These are phyloP conservation scores for Oplegnathus fasciatus DNA, from an alignment of 2,113 vertebrate species.

Conservation along the genomic window DNA sequence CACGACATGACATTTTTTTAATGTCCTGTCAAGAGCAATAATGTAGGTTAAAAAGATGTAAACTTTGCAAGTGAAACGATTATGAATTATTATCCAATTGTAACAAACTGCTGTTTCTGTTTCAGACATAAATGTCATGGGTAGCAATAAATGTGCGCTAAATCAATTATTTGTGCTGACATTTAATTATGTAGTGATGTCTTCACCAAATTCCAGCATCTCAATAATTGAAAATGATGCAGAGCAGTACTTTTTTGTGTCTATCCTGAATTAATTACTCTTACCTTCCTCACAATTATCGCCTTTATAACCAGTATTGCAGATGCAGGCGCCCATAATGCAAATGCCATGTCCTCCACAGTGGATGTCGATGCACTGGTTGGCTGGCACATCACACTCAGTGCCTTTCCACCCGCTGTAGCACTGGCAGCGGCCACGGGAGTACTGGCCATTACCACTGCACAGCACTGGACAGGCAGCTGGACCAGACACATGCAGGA, in stretches of 20 bases:
- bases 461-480: slow-evolving; percentile 96
- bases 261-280: neutral
- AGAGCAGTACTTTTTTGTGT: neutral
- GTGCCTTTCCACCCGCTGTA: slow-evolving; percentile 99
- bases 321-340: slow-evolving; percentile 94
- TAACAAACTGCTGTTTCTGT: slow-evolving; percentile 1
- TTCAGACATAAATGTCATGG: slow-evolving; percentile 10
- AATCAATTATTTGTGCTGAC: slow-evolving; percentile 18
- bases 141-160: neutral
- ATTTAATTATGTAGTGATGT: neutral
- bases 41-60: neutral
- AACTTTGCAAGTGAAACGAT: slow-evolving; percentile 1
- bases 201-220: neutral
- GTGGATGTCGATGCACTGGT: slow-evolving; percentile 95
- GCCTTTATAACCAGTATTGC: slow-evolving; percentile 97
- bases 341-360: slow-evolving; percentile 96
- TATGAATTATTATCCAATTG: slow-evolving; percentile 12
- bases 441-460: slow-evolving; percentile 97
- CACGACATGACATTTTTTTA: neutral
- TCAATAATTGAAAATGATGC: neutral
- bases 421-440: slow-evolving; percentile 96
- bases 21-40: neutral
- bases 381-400: slow-evolving; percentile 94
- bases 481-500: slow-evolving; percentile 67
- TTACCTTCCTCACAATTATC: slow-evolving; percentile 98